phyloP scores from a whole-genome alignment of 1,140 invertebrate genomes.

The Orchesella cincta region DNA sequence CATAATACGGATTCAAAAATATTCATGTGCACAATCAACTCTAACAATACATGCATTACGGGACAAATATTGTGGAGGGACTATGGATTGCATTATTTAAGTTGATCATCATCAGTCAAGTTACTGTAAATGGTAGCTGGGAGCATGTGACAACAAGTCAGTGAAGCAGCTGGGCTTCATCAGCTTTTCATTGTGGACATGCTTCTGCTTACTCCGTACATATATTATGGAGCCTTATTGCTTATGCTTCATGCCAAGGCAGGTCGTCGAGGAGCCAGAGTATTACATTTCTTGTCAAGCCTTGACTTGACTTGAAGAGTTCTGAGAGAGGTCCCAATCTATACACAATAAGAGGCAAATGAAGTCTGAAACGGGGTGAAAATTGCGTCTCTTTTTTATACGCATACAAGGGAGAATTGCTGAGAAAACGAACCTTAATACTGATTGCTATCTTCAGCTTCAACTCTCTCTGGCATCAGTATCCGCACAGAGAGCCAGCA shows the following conservation, averaged over 20 bases:
- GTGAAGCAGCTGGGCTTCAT: background rate
- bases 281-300: slow-evolving; percentile 14
- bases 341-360: slow-evolving; percentile 52
- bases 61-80: too few species aligned
- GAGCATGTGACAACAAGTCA: too few species aligned
- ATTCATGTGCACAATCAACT: too few species aligned
- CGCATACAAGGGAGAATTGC: slow-evolving; percentile 33
- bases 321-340: slow-evolving; percentile 35
- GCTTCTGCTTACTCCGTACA: background rate
- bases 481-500: too few species aligned
- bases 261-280: background rate
- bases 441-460: slow-evolving; percentile 46
- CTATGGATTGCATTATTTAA: too few species aligned
- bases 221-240: background rate
- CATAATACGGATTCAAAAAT: too few species aligned
- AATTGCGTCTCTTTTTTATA: slow-evolving; percentile 45
- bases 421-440: slow-evolving; percentile 45
- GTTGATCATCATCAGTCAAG: too few species aligned
- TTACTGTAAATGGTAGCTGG: too few species aligned
- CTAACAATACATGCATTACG: too few species aligned
- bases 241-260: background rate
- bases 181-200: background rate
- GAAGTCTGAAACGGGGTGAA: slow-evolving; percentile 51
- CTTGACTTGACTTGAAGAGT: slow-evolving; percentile 12
- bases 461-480: too few species aligned